Evolutionary conservation across 2,888 invertebrate genomes (phyloP).

Genomic region (Pyrocoelia pectoralis): DNA sequence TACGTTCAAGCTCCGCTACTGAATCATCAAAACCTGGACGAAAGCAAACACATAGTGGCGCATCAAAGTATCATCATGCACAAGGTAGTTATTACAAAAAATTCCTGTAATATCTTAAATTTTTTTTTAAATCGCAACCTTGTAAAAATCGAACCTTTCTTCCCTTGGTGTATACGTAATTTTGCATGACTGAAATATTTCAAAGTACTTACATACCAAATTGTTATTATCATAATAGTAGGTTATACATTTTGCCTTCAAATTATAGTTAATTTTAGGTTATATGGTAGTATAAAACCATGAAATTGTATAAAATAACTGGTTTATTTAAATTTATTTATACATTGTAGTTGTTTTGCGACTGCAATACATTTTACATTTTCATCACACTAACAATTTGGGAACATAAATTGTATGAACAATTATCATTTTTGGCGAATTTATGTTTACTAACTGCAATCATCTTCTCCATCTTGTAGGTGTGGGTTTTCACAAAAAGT

Average conservation of each 20-base stretch:
- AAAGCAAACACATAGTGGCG: constrained; percentile 52
- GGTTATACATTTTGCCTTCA: background rate
- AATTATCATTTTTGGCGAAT: too few species aligned
- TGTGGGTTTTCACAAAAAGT: too few species aligned
- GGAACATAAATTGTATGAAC: too few species aligned
- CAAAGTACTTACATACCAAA: background rate
- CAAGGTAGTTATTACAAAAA: constrained; percentile 35
- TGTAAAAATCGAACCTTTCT: background rate
- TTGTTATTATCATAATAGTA: constrained; percentile 5
- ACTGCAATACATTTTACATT: background rate
- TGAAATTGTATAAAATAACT: background rate
- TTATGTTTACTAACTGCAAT: too few species aligned
- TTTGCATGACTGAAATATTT: background rate
- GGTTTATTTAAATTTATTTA: background rate
- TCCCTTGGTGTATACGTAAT: too few species aligned
- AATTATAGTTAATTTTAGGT: constrained; percentile 7
- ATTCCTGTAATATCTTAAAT: background rate
- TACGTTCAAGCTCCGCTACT: constrained; percentile 74
- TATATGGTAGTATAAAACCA: background rate
- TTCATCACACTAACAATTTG: too few species aligned
- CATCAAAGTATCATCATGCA: constrained; percentile 31
- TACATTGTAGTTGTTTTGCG: background rate
- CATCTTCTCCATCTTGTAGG: too few species aligned
- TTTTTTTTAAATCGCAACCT: background rate
- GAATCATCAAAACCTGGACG: constrained; percentile 75